These are phyloP conservation scores for Lerista edwardsae DNA, from an alignment of 2,797 vertebrate genomes.

Conservation along the genomic window DNA sequence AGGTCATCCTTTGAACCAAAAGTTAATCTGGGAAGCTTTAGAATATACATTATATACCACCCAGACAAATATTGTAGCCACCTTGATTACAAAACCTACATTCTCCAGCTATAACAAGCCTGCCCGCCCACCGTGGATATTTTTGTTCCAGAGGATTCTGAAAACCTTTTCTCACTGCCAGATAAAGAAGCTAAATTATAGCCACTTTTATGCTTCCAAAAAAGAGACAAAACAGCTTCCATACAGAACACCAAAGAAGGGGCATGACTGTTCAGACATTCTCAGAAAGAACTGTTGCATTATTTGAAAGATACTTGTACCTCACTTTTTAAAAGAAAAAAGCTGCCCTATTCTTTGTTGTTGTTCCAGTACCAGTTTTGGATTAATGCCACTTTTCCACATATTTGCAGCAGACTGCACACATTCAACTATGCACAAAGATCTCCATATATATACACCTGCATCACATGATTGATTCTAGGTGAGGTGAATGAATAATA, in stretches of 20 bases:
- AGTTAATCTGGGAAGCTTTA: neutral
- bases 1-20: neutral
- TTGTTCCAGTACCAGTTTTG: neutral
- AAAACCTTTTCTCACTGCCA: neutral
- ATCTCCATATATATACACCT: neutral
- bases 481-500: neutral
- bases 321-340: neutral
- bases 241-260: neutral
- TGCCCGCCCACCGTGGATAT: neutral
- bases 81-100: neutral
- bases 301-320: neutral
- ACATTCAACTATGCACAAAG: neutral
- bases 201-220: neutral
- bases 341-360: neutral
- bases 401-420: neutral
- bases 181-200: neutral
- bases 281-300: neutral
- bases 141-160: neutral
- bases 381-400: neutral
- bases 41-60: neutral
- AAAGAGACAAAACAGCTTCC: neutral
- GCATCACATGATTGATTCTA: neutral
- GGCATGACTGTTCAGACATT: neutral
- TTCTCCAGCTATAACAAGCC: neutral
- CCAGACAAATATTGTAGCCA: neutral